phyloP scores from a whole-genome alignment of 2,113 vertebrate species.

The Microtus oregoni region DNA sequence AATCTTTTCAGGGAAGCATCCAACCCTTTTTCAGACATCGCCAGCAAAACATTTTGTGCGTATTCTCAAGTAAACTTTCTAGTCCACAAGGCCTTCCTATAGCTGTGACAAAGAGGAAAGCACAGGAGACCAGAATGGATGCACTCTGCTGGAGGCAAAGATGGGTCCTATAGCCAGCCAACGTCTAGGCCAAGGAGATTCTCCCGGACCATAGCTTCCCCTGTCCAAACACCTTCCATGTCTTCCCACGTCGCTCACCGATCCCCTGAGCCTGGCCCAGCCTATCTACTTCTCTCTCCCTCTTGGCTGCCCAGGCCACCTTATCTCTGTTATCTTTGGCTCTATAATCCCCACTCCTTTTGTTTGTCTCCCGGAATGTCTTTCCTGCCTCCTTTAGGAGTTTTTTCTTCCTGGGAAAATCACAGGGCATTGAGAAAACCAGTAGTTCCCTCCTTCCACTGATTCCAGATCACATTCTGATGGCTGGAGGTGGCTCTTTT shows the following conservation, averaged over 20 bases:
- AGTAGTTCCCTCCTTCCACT: background rate
- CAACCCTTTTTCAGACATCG: background rate
- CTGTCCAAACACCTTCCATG: background rate
- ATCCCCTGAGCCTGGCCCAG: background rate
- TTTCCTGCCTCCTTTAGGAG: background rate
- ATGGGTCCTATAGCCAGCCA: background rate
- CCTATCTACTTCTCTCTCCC: rapidly evolving
- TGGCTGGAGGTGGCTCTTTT: background rate
- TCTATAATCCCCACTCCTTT: too few species aligned
- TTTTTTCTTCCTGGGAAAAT: background rate
- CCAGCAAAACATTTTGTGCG: background rate
- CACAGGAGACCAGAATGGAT: background rate
- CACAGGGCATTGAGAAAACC: background rate
- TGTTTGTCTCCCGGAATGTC: background rate
- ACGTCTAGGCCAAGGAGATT: background rate
- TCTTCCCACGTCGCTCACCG: background rate
- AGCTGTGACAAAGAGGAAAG: background rate
- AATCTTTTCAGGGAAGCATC: background rate
- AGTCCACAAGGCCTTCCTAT: background rate
- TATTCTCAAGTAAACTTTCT: background rate
- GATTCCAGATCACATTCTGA: constrained; percentile 4
- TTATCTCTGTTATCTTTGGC: background rate
- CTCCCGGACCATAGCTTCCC: background rate
- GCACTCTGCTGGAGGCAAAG: background rate
- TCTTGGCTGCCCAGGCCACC: background rate